Percentiles rank a stretch among this genome's conserved stretches.
These are phyloP conservation scores for Stomorhina lunata DNA, from an alignment of 2,888 invertebrate species.

Conservation along the genomic window DNA sequence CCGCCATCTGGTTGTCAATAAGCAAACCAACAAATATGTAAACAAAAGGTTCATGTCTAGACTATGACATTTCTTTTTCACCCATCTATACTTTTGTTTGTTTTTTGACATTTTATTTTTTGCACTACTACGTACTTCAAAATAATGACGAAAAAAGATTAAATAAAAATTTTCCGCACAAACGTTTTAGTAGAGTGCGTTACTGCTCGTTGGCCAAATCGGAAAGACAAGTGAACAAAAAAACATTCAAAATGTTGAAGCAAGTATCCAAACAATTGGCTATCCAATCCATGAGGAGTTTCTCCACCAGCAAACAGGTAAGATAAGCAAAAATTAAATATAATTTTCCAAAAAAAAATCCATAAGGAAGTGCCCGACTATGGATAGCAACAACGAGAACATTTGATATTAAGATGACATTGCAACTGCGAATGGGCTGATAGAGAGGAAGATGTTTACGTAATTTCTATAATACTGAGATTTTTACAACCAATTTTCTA, in stretches of 20 bases:
- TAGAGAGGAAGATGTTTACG: conserved; percentile 70
- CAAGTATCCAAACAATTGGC: conserved; percentile 83
- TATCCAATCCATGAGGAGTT: conserved; percentile 83
- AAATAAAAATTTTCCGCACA: neutral
- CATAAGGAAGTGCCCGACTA: conserved; percentile 8
- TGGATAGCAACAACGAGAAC: neutral
- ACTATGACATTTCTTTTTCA: neutral
- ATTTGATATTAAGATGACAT: conserved; percentile 62
- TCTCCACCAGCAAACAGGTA: conserved; percentile 83
- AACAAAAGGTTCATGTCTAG: neutral
- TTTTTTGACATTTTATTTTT: neutral
- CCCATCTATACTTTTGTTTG: neutral
- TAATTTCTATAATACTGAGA: conserved; percentile 66
- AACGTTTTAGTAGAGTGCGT: neutral
- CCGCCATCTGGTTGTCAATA: neutral
- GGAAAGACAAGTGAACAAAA: conserved; percentile 21
- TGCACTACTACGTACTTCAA: neutral
- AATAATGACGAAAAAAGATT: too few relatives aligned
- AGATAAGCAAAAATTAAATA: conserved; percentile 40
- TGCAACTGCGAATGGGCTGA: conserved; percentile 15
- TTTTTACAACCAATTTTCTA: conserved; percentile 32
- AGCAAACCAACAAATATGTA: neutral
- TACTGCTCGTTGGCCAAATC: conserved; percentile 1
- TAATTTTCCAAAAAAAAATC: neutral
- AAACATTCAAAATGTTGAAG: conserved; percentile 83